Evolutionary conservation across 2,888 invertebrate genomes (phyloP).

Genomic region (Tachina fera): DNA sequence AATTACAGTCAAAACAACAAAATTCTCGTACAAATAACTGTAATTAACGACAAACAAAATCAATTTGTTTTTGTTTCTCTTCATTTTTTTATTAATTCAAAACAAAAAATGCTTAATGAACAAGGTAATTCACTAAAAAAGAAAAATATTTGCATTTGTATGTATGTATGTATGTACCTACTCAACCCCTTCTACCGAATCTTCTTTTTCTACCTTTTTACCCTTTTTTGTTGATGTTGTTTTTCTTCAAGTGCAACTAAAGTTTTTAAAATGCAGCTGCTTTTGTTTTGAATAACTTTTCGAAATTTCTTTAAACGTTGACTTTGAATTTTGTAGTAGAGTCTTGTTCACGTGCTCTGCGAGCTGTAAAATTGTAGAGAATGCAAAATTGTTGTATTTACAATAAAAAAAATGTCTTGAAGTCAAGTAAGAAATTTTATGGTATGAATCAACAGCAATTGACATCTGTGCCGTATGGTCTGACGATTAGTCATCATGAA

Average conservation of each 20-base stretch:
- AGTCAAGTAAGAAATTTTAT: conserved; percentile 55
- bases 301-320: conserved; percentile 35
- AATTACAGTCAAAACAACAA: conserved; percentile 31
- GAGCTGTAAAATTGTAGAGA: conserved; percentile 55
- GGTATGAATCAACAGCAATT: conserved; percentile 54
- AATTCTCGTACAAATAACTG: conserved; percentile 58
- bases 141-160: conserved; percentile 1
- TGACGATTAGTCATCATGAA: conserved; percentile 44
- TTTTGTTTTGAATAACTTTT: conserved; percentile 11
- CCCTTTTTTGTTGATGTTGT: conserved; percentile 37
- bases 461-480: conserved; percentile 30
- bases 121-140: conserved; percentile 58
- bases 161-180: neutral
- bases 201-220: conserved; percentile 12
- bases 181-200: neutral
- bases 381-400: conserved; percentile 48
- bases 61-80: conserved; percentile 67
- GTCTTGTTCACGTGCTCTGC: conserved; percentile 47
- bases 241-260: conserved; percentile 51
- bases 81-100: conserved; percentile 22
- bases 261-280: conserved; percentile 66
- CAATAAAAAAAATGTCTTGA: conserved; percentile 10
- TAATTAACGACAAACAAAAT: conserved; percentile 70
- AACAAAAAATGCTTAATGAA: conserved; percentile 65
- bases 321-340: conserved; percentile 11